phyloP scores from a whole-genome alignment of 2,797 vertebrate species.

The Karalla daura region DNA sequence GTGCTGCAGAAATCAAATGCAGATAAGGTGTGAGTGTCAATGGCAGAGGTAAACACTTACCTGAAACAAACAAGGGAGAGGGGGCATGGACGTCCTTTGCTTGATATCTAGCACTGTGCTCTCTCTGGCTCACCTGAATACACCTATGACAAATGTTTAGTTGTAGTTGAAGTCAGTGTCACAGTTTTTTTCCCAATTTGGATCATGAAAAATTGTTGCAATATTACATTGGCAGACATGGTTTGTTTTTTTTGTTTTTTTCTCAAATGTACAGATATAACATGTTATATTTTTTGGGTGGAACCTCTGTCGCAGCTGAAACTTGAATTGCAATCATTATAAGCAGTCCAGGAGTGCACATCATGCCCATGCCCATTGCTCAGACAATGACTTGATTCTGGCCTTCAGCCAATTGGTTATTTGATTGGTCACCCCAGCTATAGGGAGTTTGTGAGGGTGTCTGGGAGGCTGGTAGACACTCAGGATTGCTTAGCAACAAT shows the following conservation, averaged over 20 bases:
- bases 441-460: conserved; percentile 58
- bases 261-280: neutral
- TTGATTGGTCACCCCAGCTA: conserved; percentile 66
- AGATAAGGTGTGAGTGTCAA: conserved; percentile 60
- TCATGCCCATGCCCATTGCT: conserved; percentile 15
- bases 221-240: neutral
- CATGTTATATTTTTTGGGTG: neutral
- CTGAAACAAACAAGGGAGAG: conserved; percentile 15
- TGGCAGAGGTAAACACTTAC: conserved; percentile 46
- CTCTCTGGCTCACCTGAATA: neutral
- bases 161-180: conserved; percentile 45
- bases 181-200: conserved; percentile 4
- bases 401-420: conserved; percentile 56
- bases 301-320: conserved; percentile 27
- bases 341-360: conserved; percentile 29
- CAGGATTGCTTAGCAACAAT: conserved; percentile 80
- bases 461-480: conserved; percentile 61
- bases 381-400: conserved; percentile 59
- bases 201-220: neutral
- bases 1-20: conserved; percentile 58
- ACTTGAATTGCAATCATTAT: conserved; percentile 41
- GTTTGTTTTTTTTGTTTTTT: neutral
- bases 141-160: conserved; percentile 5
- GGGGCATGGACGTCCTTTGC: neutral
- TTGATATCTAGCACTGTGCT: neutral